Conservation (phyloP, 2,113 vertebrate species). For the Cyanistes caeruleus region DNA sequence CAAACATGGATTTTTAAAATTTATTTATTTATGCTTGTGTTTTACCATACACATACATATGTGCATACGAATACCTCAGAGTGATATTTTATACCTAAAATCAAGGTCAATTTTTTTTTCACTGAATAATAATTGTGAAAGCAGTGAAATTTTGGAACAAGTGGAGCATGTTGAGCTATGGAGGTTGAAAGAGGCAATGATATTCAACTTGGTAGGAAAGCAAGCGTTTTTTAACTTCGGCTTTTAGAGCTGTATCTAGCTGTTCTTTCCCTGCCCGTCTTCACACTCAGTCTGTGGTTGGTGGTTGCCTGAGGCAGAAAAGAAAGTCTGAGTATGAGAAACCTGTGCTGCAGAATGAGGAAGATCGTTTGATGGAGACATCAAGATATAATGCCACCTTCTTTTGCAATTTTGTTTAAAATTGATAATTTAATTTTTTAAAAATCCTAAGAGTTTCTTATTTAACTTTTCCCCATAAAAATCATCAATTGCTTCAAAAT, state of each 20-base stretch:
- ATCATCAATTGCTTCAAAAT: not conserved
- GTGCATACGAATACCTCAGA: not conserved
- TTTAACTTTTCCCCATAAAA: not conserved
- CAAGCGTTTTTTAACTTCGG: not conserved
- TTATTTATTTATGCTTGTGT: not conserved
- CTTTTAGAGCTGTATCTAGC: not conserved
- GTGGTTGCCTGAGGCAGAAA: not conserved
- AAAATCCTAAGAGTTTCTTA: not conserved
- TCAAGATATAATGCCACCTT: not conserved
- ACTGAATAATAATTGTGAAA: not conserved
- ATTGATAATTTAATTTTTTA: not conserved
- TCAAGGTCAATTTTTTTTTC: fast-evolving
- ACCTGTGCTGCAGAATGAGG: not conserved
- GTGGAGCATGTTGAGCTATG: not conserved
- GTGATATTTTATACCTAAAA: not conserved
- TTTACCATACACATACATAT: not conserved
- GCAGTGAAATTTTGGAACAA: not conserved
- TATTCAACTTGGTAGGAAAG: not conserved
- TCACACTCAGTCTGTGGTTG: not conserved
- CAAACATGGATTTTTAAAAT: not conserved
- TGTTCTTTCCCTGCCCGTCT: not conserved
- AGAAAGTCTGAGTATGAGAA: not conserved
- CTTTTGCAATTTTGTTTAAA: not conserved
- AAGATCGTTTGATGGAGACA: not conserved
- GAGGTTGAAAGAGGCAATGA: not conserved